These are phyloP conservation scores for Eueides isabella DNA, from an alignment of 1,140 invertebrate genomes.

Conservation along the genomic window DNA sequence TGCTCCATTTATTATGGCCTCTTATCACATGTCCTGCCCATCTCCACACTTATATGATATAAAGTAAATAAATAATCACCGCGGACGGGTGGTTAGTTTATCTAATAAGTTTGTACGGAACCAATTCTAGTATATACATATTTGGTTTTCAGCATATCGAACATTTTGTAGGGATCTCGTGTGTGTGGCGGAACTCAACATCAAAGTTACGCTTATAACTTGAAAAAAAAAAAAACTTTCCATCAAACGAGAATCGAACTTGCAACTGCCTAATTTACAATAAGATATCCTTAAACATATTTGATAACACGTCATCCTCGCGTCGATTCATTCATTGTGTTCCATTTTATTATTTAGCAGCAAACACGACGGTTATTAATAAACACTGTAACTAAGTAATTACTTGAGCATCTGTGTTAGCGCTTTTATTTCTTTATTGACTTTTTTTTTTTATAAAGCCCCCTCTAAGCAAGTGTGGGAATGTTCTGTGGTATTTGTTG, in stretches of 20 bases:
- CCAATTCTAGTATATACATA: too few relatives aligned
- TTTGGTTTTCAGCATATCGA: too few relatives aligned
- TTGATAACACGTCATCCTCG: not conserved
- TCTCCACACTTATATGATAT: too few relatives aligned
- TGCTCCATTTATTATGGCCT: too few relatives aligned
- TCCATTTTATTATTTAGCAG: not conserved
- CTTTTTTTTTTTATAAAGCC: conserved; percentile 14
- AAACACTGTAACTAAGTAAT: conserved; percentile 42
- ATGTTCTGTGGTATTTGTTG: conserved; percentile 10
- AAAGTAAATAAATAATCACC: too few relatives aligned
- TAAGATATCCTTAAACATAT: not conserved
- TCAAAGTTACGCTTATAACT: too few relatives aligned
- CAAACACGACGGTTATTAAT: conserved; percentile 42
- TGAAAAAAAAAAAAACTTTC: not conserved
- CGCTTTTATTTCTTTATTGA: conserved; percentile 22
- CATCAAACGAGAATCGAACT: not conserved
- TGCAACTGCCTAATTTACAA: not conserved
- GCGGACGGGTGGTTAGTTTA: too few relatives aligned
- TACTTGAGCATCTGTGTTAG: conserved; percentile 39
- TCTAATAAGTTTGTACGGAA: too few relatives aligned
- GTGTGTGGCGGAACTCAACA: too few relatives aligned
- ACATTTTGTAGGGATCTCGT: too few relatives aligned
- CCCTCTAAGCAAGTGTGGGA: conserved; percentile 5
- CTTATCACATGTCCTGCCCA: too few relatives aligned
- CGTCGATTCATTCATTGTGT: not conserved